phyloP scores from a whole-genome alignment of 2,888 invertebrate species.

The Polietes domitor region DNA sequence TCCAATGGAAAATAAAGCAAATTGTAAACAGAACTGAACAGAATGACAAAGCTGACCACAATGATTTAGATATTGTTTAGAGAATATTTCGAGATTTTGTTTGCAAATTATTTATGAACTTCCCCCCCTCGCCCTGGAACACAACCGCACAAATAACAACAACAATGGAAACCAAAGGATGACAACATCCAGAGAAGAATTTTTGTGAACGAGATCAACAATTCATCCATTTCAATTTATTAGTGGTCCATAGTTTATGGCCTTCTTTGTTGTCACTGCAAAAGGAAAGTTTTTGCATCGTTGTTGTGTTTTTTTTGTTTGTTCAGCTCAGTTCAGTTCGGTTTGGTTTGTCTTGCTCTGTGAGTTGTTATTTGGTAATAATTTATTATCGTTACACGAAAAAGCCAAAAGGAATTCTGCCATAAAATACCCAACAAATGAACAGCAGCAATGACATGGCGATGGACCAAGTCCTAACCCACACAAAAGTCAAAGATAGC shows the following conservation, averaged over 20 bases:
- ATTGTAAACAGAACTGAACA: slow-evolving; percentile 39
- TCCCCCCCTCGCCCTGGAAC: slow-evolving; percentile 31
- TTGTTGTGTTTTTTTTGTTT: not conserved
- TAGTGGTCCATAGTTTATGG: slow-evolving; percentile 50
- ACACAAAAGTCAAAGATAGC: not conserved
- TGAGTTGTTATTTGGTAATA: slow-evolving; percentile 58
- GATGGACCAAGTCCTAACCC: not conserved
- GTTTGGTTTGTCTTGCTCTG: slow-evolving; percentile 1
- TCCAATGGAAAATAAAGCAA: slow-evolving; percentile 32
- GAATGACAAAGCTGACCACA: slow-evolving; percentile 62
- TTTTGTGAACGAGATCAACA: slow-evolving; percentile 45
- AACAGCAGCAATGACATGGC: slow-evolving; percentile 16
- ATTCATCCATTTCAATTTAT: slow-evolving; percentile 67
- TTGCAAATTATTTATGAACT: slow-evolving; percentile 66
- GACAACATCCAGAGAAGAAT: slow-evolving; percentile 21
- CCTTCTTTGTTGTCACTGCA: slow-evolving; percentile 33
- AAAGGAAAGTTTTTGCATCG: slow-evolving; percentile 18
- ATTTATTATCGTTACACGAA: slow-evolving; percentile 61
- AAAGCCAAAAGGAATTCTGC: slow-evolving; percentile 47
- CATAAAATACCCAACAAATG: slow-evolving; percentile 36
- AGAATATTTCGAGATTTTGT: slow-evolving; percentile 44
- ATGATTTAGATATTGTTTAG: slow-evolving; percentile 63
- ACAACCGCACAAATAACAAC: slow-evolving; percentile 43
- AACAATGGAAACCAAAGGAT: slow-evolving; percentile 29
- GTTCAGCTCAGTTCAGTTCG: not conserved